Evolutionary conservation across 2,888 invertebrate species (phyloP), one percentile per base, ranked within the genome.

Genomic region (Hipparchia sbordonii): DNA sequence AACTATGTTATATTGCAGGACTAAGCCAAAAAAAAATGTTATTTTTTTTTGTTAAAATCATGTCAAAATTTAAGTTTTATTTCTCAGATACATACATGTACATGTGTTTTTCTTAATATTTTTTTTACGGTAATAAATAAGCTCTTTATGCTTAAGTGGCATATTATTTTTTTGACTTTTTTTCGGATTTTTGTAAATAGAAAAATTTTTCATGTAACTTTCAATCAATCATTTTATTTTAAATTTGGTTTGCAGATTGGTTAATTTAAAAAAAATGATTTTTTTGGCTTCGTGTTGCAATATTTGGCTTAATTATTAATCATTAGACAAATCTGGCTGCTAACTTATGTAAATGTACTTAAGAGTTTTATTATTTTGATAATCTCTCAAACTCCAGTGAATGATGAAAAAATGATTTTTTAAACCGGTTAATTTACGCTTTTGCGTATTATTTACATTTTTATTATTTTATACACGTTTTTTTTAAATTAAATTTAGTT

Each of bases 311-410:
- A 23, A 23, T 57, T 23, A 60, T n/a, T 51, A n/a, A 7, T 61
- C 66, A 61, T 69, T 62, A 57, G 54, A 51, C 60, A 70, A 68
- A 56, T 62, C 23, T 78, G 78, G 78, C 77, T 79, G 81, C 80
- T 81, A 77, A 79, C 79, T 81, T 82, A 81, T 78, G 51, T 65
- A 74, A 66, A 74, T 77, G 78, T 79, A 80, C 78, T 81, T 78
- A 78, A 65, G 33, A 79, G 67, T 61, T 75, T 76, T 77, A 74
- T 76, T 76, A 72, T 74, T 74, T 76, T 23, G 23, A 23, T 23
- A 74, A 74, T 80, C 75, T 77, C 78, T 69, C 72, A 79, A 80
- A 61, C 79, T 79, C 81, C 81, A 81, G 82, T 81, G 82, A 81
- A 76, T 39, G 39, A 39, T 39, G 39, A 5, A 39, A 39, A 77